Evolutionary conservation across 2,888 invertebrate species (phyloP).

Genomic region (Rotaria socialis): DNA sequence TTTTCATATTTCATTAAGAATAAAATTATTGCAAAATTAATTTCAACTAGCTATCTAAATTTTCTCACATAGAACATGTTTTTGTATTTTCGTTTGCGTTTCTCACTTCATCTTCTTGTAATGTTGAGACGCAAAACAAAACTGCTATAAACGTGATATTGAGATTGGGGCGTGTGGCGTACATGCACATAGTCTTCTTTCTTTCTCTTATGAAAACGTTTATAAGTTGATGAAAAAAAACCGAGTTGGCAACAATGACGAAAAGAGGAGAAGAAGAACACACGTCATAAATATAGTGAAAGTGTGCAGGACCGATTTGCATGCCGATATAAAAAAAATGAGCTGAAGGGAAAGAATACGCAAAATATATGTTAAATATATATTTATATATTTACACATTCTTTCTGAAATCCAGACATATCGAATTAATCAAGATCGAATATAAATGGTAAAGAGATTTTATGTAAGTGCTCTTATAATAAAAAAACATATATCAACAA

Average conservation of each 20-base stretch:
- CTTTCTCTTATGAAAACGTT: constrained; percentile 18
- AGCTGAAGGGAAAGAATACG: background rate
- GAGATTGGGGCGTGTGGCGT: background rate
- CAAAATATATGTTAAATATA: background rate
- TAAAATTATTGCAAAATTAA: background rate
- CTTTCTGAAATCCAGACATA: background rate
- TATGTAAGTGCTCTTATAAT: background rate
- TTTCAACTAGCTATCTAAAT: background rate
- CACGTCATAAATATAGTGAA: background rate
- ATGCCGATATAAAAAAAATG: background rate
- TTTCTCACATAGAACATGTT: background rate
- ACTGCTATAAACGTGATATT: background rate
- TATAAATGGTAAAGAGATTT: background rate
- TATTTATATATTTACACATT: background rate
- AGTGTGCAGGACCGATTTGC: constrained; percentile 1
- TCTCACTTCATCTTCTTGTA: background rate
- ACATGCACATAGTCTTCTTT: background rate
- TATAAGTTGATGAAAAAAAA: constrained; percentile 1
- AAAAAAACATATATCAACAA: background rate
- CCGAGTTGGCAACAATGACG: background rate
- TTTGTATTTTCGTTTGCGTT: background rate
- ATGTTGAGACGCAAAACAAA: background rate
- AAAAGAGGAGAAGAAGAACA: constrained; percentile 9
- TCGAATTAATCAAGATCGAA: background rate
- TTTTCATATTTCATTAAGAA: background rate